Conservation (phyloP, 2,797 vertebrate genomes). For the Botia kubotai region DNA sequence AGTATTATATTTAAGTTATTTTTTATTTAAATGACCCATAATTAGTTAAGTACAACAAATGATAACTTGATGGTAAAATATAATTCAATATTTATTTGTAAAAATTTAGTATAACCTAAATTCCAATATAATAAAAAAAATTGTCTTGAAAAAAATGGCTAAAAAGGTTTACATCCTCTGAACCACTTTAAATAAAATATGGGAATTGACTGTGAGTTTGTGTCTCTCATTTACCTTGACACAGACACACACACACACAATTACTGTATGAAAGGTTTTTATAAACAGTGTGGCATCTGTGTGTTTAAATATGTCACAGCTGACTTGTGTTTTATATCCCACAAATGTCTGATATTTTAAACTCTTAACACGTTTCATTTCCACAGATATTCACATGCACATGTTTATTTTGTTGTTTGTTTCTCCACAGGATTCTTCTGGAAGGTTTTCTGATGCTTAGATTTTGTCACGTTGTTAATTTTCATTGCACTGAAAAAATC, state of each 20-base stretch:
- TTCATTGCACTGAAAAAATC: constrained; percentile 46
- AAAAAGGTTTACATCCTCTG: too few species aligned
- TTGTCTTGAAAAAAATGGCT: too few species aligned
- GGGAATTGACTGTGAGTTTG: background rate
- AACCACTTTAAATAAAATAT: too few species aligned
- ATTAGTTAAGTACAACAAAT: too few species aligned
- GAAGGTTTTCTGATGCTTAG: background rate
- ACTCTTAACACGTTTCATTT: constrained; percentile 2
- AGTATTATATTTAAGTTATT: too few species aligned
- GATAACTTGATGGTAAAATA: too few species aligned
- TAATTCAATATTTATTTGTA: too few species aligned
- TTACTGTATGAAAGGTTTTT: background rate
- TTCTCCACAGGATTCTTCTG: constrained; percentile 61
- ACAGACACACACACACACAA: background rate
- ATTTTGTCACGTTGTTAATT: constrained; percentile 14
- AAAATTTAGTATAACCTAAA: too few species aligned
- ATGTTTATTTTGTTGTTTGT: constrained; percentile 52
- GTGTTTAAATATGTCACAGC: constrained; percentile 10
- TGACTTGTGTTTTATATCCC: constrained; percentile 39
- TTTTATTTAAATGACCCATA: too few species aligned
- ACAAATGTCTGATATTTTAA: background rate
- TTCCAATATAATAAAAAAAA: too few species aligned
- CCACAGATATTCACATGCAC: background rate
- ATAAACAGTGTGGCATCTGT: background rate
- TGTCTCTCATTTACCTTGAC: too few species aligned